Evolutionary conservation across 2,888 invertebrate genomes (phyloP), one percentile per base, ranked within the genome.

Genomic region (Pyrgus malvae): DNA sequence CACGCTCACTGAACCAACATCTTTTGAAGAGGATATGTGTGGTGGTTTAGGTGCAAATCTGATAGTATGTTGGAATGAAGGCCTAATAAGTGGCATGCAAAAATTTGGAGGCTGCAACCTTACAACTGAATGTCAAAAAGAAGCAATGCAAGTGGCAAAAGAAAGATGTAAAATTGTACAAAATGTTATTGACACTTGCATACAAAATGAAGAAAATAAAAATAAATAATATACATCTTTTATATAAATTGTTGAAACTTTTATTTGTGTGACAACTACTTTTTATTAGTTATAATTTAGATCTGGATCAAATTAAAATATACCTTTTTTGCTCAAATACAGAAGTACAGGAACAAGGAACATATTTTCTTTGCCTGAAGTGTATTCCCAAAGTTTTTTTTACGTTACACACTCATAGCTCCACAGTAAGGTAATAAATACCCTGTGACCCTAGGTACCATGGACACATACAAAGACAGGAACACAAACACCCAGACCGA

Each of bases 21-120:
- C 91, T n/a, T 95, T 96, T 79, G 97, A 97, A 85, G 97, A 97
- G 86, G 91, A 91, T 63, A 91, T 95, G 64, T 93, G 94, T 67
- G 91, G 92, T 49, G 93, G 94, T n/a, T 68, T 76, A 40, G 88
- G 89, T 33, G 80, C 91, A n/a, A 91, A 91, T 62, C 74, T 95
- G 48, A 94, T 94, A 53, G 83, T 96, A 37, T 94, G 94, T 40
- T 92, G 92, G 60, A 93, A 93, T 62, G 91, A 93, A 58, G 88
- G 89, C n/a, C 83, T 91, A 41, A 74, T 94, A 9, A 94, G 93
- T 78, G 93, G 92, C 48, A 85, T 94, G 19, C 92, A 95, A 67
- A 96, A 96, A 80, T 94, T 95, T 72, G 96, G 96, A 76, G 95
- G 95, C 8, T 91, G 90, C 60, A 91, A 93, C 45, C 79, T 95